These are phyloP conservation scores for Adela reaumurella DNA, from an alignment of 2,888 invertebrate genomes.

Conservation along the genomic window DNA sequence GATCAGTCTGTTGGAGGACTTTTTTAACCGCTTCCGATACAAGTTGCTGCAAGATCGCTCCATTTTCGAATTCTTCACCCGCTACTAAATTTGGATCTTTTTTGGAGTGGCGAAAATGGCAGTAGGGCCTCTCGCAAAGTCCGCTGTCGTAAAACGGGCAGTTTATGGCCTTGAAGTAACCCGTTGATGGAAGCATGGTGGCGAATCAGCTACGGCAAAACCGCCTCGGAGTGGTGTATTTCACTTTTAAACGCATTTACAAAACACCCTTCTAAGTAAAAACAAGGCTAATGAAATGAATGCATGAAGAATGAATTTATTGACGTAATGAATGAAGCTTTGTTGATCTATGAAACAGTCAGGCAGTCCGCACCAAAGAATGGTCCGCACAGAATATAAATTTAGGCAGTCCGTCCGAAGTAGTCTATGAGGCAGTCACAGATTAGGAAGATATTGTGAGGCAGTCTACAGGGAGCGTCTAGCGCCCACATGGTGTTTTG, in stretches of 20 bases:
- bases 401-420: too few species aligned
- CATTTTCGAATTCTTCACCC: constrained; percentile 41
- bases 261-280: constrained; percentile 8
- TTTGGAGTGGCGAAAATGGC: constrained; percentile 85
- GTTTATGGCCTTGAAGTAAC: constrained; percentile 79
- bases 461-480: too few species aligned
- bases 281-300: too few species aligned
- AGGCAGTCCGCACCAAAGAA: too few species aligned
- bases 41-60: constrained; percentile 53
- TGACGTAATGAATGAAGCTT: too few species aligned
- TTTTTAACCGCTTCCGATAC: constrained; percentile 61
- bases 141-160: constrained; percentile 83
- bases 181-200: constrained; percentile 85
- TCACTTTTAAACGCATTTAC: constrained; percentile 10
- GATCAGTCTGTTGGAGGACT: constrained; percentile 52
- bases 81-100: constrained; percentile 56
- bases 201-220: too few species aligned
- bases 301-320: too few species aligned
- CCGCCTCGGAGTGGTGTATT: constrained; percentile 7
- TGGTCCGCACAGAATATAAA: too few species aligned
- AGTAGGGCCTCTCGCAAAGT: constrained; percentile 83
- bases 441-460: too few species aligned
- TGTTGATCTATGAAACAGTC: too few species aligned
- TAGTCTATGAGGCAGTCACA: too few species aligned
- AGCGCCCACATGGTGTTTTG: too few species aligned